Conservation (phyloP, 2,113 vertebrate genomes). For the Tamias sibiricus region DNA sequence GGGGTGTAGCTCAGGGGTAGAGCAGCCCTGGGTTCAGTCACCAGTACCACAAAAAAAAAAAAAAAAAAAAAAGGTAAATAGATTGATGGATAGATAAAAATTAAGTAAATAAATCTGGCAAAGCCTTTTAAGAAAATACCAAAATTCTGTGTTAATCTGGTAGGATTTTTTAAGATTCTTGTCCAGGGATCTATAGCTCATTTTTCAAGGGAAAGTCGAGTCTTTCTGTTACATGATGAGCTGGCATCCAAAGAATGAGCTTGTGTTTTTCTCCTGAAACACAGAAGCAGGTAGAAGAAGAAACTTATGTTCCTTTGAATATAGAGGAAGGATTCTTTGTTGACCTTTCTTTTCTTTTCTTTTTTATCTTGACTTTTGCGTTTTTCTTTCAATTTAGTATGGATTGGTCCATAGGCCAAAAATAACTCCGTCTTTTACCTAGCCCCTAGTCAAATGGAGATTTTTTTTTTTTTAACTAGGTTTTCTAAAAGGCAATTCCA, state of each 20-base stretch:
- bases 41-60: too few species aligned
- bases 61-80: background rate
- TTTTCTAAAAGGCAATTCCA: background rate
- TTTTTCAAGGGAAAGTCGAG: background rate
- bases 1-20: too few species aligned
- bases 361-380: too few species aligned
- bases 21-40: too few species aligned
- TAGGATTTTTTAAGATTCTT: conserved; percentile 16
- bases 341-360: background rate
- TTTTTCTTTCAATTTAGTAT: background rate
- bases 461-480: background rate
- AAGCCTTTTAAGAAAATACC: background rate
- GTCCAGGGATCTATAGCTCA: background rate
- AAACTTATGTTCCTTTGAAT: background rate
- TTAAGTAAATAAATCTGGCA: background rate
- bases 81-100: too few species aligned
- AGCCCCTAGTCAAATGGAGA: background rate
- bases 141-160: conserved; percentile 21
- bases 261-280: background rate
- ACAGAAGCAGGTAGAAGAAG: background rate
- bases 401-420: background rate
- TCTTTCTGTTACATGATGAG: background rate
- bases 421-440: background rate
- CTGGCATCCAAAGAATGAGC: background rate
- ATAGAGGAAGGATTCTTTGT: background rate